Base-by-base conservation (phyloP, 2,797 vertebrate species). In the Pseudocheirus occidentalis region DNA sequence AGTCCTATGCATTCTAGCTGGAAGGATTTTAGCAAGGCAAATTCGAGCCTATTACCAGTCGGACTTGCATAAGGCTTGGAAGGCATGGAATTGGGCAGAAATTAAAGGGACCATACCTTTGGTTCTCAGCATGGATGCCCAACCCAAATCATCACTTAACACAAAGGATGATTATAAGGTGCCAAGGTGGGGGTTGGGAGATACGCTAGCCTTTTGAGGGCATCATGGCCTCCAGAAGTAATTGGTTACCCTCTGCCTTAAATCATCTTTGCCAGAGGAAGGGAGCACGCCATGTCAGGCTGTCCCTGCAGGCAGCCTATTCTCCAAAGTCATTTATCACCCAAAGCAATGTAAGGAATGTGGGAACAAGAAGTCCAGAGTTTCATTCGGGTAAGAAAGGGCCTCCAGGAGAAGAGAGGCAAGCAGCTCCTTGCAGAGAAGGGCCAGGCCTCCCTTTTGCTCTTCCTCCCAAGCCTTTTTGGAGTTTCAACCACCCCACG, bases 281-380 rank as follows among this genome's bases (percentile, higher is more conserved):
- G 90, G 40, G 73, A 94, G 90, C 94, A 92, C 55, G 11, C 92
- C 46, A 9, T 46, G 87, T 93, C 53, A 50, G 59, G 56, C 53
- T 57, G 96, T 97, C 96, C 98, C 97, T 1, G 16, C 93, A 96
- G 97, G 96, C 98, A 98, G 97, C 95, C 91, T 93, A 97, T 12
- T 95, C 97, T 95, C 58, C 57, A 59, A 97, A 98, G 97, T 95
- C 96, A 94, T 98, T 97, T 97, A 98, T 98, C 98, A 98, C 95
- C 57, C 55, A 96, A 91, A 98, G 97, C 97, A 98, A 98, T 98
- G 97, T 5, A 4, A 98, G 96, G 98, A 98, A 98, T 98, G 98
- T 93, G 94, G 96, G 97, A 97, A 97, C 95, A 96, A 97, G 54
- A 97, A 97, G 97, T 97, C 90, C 94, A 12, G 92, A 96, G 96